These are phyloP conservation scores for Papilio protenor DNA, from an alignment of 2,888 invertebrate species.

Conservation along the genomic window DNA sequence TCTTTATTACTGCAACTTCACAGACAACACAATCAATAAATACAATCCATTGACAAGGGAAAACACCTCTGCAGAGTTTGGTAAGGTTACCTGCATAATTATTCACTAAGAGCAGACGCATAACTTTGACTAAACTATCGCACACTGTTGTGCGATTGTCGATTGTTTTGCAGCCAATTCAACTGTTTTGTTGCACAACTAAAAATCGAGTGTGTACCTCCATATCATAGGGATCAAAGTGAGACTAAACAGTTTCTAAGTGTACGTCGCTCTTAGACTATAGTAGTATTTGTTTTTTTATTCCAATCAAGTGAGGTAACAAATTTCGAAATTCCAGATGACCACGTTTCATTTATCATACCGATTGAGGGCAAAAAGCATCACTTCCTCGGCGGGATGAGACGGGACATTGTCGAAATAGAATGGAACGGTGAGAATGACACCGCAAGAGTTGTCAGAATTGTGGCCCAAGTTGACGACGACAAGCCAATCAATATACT, in stretches of 20 bases:
- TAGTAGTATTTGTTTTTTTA: neutral
- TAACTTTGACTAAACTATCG: too few relatives aligned
- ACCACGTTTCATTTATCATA: neutral
- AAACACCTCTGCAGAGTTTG: neutral
- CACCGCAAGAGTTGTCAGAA: constrained; percentile 63
- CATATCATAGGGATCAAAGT: too few relatives aligned
- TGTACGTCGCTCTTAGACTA: too few relatives aligned
- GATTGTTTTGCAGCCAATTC: too few relatives aligned
- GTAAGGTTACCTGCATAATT: neutral
- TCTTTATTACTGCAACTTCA: constrained; percentile 84
- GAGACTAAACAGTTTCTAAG: too few relatives aligned
- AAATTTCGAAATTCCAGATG: neutral
- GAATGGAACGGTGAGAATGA: constrained; percentile 81
- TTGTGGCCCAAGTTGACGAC: constrained; percentile 84
- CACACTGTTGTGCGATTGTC: too few relatives aligned
- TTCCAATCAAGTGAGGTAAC: neutral
- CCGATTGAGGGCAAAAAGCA: neutral
- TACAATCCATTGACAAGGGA: constrained; percentile 12
- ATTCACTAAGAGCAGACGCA: too few relatives aligned
- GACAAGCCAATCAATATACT: constrained; percentile 86
- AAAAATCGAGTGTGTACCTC: too few relatives aligned
- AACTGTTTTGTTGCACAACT: too few relatives aligned
- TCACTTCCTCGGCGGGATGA: neutral
- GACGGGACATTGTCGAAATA: neutral
- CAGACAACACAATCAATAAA: neutral